Evolutionary conservation across 2,888 invertebrate species (phyloP).

Genomic region (Heliconius hortense): DNA sequence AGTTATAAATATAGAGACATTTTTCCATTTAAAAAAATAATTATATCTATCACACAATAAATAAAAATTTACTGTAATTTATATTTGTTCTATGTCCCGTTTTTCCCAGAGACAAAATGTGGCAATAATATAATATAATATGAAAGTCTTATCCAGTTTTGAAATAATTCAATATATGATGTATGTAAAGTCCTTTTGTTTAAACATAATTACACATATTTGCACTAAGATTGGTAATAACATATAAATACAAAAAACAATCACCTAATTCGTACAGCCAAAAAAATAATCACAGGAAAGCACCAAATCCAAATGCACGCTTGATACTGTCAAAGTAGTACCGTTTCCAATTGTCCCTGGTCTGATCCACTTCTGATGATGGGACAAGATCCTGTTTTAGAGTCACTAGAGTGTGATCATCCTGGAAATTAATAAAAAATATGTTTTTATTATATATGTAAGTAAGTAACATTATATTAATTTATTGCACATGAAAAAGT

Average conservation of each 20-base stretch:
- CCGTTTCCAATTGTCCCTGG: conserved; percentile 93
- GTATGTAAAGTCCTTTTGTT: too few relatives aligned
- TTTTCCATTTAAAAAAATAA: too few relatives aligned
- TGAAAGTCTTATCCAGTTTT: too few relatives aligned
- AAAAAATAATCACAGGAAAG: conserved; percentile 78
- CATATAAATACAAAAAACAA: conserved; percentile 16
- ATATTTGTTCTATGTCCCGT: too few relatives aligned
- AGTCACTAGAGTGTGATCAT: conserved; percentile 92
- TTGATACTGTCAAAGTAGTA: conserved; percentile 98
- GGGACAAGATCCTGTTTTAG: conserved; percentile 94
- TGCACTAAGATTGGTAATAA: too few relatives aligned
- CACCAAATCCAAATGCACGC: conserved; percentile 94
- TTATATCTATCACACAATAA: too few relatives aligned
- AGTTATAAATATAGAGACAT: too few relatives aligned
- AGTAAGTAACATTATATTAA: neutral
- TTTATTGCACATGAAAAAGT: neutral
- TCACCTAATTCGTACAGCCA: conserved; percentile 58
- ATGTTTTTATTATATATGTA: neutral
- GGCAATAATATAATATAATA: too few relatives aligned
- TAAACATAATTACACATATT: too few relatives aligned
- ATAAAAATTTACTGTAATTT: too few relatives aligned
- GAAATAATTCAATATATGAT: too few relatives aligned
- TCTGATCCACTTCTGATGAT: conserved; percentile 87
- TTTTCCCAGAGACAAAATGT: too few relatives aligned
- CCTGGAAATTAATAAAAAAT: conserved; percentile 68